Base-by-base conservation (phyloP, 2,888 invertebrate species). In the Metalampra italica region DNA sequence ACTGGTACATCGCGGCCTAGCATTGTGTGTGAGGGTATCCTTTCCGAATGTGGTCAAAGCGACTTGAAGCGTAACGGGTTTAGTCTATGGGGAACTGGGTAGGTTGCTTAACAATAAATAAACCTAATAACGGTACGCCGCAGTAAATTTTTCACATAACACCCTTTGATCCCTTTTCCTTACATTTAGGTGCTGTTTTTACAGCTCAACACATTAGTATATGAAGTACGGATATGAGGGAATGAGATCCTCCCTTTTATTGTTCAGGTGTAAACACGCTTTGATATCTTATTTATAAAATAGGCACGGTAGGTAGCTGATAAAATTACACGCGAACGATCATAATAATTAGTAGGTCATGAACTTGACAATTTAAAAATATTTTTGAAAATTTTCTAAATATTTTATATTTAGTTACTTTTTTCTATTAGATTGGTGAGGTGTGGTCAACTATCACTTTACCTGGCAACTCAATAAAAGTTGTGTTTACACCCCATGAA, bases 121-220 rank as follows among this genome's bases (percentile, higher is more conserved):
- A 62, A 65, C 60, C 60, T 57, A 58, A 61, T 63, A 65, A 62
- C 59, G 59, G 62, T 50, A 55, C 55, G 53, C 57, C 57, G 60
- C 56, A 59, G 58, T 63, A 63, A 61, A 62, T 63, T 63, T 62
- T 54, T 53, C 56, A 57, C 57, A 54, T 57, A 59, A 58, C 56
- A 56, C 60, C 58, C 56, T 60, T 57, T 60, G 57, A 59, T 55
- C 57, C 58, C 47, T 48, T 46, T 50, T 50, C 48, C 52, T 50
- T 53, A 51, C 53, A 51, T 58, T 53, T 50, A 50, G 47, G 47
- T 46, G 36, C 50, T 53, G 45, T 57, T 53, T 53, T 51, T 50
- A 48, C 50, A 51, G 46, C 48, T 50, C 45, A 52, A 52, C 51
- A 52, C 46, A 46, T 50, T 22, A 45, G 34, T 41, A 3, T 29